A percentile compares a stretch with the other conserved stretches of the same genome.
phyloP scores from a whole-genome alignment of 2,113 vertebrate species.

The Hippocampus barbouri region DNA sequence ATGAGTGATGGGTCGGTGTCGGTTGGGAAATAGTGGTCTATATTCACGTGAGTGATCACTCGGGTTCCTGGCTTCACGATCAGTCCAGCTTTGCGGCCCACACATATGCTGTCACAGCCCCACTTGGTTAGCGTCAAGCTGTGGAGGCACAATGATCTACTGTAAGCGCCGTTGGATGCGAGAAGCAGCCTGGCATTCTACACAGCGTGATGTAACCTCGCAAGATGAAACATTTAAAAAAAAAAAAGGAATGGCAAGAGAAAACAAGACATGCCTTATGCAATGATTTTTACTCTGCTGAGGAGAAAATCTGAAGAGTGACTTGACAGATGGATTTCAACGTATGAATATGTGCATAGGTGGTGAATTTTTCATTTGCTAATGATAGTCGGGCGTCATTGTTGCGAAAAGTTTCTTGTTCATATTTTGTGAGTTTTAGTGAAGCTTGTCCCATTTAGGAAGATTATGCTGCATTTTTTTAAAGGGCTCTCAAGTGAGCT shows the following conservation, averaged over 20 bases:
- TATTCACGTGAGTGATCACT: slow-evolving; percentile 49
- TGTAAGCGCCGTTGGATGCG: slow-evolving; percentile 42
- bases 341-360: neutral
- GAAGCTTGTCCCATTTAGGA: neutral
- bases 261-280: neutral
- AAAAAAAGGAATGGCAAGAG: neutral
- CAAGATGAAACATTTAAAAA: slow-evolving; percentile 2
- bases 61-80: slow-evolving; percentile 57
- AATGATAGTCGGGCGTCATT: neutral
- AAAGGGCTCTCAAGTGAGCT: slow-evolving; percentile 16
- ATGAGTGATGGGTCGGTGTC: neutral
- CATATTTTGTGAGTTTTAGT: neutral
- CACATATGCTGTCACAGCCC: slow-evolving; percentile 60
- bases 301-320: neutral
- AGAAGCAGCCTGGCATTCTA: slow-evolving; percentile 40
- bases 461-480: slow-evolving; percentile 17
- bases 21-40: slow-evolving; percentile 10
- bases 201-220: slow-evolving; percentile 35
- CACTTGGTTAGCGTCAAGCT: slow-evolving; percentile 49
- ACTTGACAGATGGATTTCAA: neutral
- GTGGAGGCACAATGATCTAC: slow-evolving; percentile 53
- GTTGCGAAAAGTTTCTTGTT: neutral
- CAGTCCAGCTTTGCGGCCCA: slow-evolving; percentile 62
- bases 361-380: too few relatives aligned
- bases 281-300: neutral